Conservation (phyloP, 1,140 invertebrate genomes). For the Bombus huntii region DNA sequence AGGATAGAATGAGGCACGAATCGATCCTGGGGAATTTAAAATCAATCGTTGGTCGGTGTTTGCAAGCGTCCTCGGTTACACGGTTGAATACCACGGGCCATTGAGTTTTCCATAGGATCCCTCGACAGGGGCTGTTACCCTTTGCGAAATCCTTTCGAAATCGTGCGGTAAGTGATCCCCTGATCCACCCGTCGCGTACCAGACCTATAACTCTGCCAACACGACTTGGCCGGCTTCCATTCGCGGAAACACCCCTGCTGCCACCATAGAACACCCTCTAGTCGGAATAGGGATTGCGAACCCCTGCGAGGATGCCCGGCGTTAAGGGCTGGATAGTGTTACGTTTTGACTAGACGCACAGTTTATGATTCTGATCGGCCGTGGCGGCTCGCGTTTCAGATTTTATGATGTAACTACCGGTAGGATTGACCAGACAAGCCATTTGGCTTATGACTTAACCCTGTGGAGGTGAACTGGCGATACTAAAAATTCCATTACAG, state of each 20-base stretch:
- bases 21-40: slow-evolving; percentile 34
- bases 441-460: background rate
- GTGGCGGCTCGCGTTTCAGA: background rate
- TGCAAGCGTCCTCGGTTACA: slow-evolving; percentile 40
- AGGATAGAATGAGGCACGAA: background rate
- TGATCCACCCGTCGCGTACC: slow-evolving; percentile 62
- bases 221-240: slow-evolving; percentile 67
- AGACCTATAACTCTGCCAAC: slow-evolving; percentile 65
- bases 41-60: slow-evolving; percentile 45
- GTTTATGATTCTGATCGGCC: slow-evolving; percentile 35
- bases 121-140: slow-evolving; percentile 43
- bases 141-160: slow-evolving; percentile 59
- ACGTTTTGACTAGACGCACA: slow-evolving; percentile 43
- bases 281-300: slow-evolving; percentile 14
- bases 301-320: background rate
- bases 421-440: background rate
- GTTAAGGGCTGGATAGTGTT: slow-evolving; percentile 14
- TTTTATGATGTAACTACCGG: background rate
- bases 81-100: slow-evolving; percentile 36
- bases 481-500: background rate
- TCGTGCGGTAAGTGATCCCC: slow-evolving; percentile 66
- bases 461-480: background rate
- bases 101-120: slow-evolving; percentile 48
- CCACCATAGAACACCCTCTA: slow-evolving; percentile 20
- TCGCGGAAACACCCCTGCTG: slow-evolving; percentile 47